Evolutionary conservation across 64 coral and sea anemone species (phyloP), one percentile per base, ranked within the genome.

Genomic region (Pocillopora damicornis): DNA sequence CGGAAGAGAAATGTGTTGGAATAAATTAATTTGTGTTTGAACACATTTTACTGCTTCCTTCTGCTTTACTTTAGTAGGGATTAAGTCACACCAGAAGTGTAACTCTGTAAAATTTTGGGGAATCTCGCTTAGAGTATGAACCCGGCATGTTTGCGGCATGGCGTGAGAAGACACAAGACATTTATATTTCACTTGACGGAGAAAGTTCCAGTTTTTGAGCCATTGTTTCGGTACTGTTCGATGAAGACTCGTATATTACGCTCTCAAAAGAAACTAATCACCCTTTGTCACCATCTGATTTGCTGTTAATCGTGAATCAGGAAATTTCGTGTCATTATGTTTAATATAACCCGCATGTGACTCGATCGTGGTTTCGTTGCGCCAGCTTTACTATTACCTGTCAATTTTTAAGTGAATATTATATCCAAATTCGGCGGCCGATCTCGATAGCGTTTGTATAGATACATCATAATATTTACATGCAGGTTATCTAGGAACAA

Each of bases 1-100:
- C 88, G 87, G 73, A 89, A 93, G 82, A 59, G 20, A 26, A 71
- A 85, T 26, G 25, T 51, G 36, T 17, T 57, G 12, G 9, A 85
- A 30, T 22, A 58, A 85, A 85, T 56, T 37, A 84, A 63, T 13
- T 22, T 66, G 79, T 58, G 26, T 11, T 61, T 37, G 67, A 35
- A 18, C 59, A 34, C 15, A 16, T 66, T 37, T 15, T 15, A 59
- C 64, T 13, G 25, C 80, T 67, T 63, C 34, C 35, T 67, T 35
- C 60, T 81, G 9, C 18, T 23, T 6, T 71, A 67, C 14, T 17
- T 65, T 18, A 2, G 9, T 10, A 25, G 20, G 67, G 5, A 71
- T 71, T 23, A 11, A 25, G 67, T 71, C n/a, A 71, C 8, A 25
- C 2, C 7, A 23, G 11, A 63, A 7, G 12, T 63, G 16, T 63